Evolutionary conservation across 2,888 invertebrate species (phyloP), one percentile per base, ranked within the genome.

Genomic region (Drosophila neonasuta): DNA sequence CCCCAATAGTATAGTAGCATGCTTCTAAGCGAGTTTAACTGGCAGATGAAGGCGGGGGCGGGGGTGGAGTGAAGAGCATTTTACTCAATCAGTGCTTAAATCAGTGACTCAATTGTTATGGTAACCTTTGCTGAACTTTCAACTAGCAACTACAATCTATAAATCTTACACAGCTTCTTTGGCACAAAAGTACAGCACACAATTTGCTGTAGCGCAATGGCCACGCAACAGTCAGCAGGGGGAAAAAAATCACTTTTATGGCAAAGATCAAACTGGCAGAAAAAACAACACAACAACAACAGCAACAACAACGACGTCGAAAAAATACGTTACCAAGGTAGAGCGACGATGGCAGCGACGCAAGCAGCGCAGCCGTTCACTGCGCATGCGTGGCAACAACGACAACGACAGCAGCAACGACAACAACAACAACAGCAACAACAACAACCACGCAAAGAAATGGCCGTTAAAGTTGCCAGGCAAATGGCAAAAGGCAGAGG

Each of bases 291-390:
- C 68, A 76, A 50, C 66, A 61, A 61, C 73, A 63, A 75, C 68
- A 76, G 48, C 66, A 61, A 61, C 73, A 63, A 66, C 65, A 65
- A 64, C 66, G 44, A 52, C 61, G 62, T 83, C 36, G 36, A 41
- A 41, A 67, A 76, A 75, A 81, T 84, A 81, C 81, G 79, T 81
- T 81, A 85, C 88, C 77, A 83, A 87, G 88, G 81, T 79, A 83
- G 81, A 79, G 81, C 74, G 79, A 70, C 46, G 48, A 10, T 20
- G 55, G 48, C 58, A 45, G 67, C 59, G 64, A 71, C 61, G 52
- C 54, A 50, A 39, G 32, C 70, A 59, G 55, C 73, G 64, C 72
- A 68, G 66, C 61, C 66, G 61, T 49, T 50, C 58, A 51, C 61
- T 61, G 68, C 75, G 70, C 74, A 69, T 85, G 79, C 80, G 72